Conservation (phyloP, 2,797 vertebrate species). For the Myotis pilosus region DNA sequence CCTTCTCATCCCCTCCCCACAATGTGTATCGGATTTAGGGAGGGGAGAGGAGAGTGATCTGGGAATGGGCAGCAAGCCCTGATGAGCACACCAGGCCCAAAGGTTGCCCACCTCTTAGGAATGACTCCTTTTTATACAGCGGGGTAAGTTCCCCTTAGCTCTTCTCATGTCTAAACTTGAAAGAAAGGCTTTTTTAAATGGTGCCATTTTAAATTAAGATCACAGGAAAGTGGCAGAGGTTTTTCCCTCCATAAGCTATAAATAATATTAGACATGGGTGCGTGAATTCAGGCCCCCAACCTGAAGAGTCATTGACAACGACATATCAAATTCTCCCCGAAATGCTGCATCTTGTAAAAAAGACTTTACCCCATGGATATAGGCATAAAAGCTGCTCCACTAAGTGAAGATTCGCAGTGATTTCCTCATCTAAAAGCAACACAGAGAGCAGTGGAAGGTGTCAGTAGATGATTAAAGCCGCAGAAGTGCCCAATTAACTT, state of each 20-base stretch:
- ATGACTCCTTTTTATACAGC: neutral
- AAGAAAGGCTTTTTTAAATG: constrained; percentile 4
- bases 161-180: constrained; percentile 35
- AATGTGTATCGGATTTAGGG: too few relatives aligned
- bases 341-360: neutral
- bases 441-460: neutral
- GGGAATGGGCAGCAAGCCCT: neutral
- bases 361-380: neutral
- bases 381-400: neutral
- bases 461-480: constrained; percentile 41
- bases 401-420: constrained; percentile 16
- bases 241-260: neutral
- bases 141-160: neutral
- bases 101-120: neutral
- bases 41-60: neutral
- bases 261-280: constrained; percentile 30
- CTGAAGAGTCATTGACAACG: constrained; percentile 9
- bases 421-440: constrained; percentile 31
- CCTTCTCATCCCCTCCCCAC: neutral
- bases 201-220: constrained; percentile 36
- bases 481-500: constrained; percentile 62
- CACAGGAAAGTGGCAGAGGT: neutral
- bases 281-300: neutral
- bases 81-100: neutral
- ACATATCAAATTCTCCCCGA: neutral